Conservation (phyloP, 2,888 invertebrate species). For the Tuberolachnus salignus region DNA sequence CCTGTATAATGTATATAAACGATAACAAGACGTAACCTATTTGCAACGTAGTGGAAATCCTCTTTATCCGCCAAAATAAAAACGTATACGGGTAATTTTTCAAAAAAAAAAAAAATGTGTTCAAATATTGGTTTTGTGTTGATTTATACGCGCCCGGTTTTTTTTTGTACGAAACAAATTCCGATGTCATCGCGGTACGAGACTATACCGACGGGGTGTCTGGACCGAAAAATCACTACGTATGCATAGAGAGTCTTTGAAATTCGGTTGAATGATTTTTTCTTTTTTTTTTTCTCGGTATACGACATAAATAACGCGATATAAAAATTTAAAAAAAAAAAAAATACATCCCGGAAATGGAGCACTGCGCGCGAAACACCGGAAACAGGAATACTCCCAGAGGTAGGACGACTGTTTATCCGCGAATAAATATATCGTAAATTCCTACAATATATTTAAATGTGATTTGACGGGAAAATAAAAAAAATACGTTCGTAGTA, state of each 20-base stretch:
- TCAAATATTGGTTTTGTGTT: not conserved
- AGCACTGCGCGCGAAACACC: not conserved
- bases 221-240: conserved; percentile 34
- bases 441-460: not conserved
- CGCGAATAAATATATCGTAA: conserved; percentile 1
- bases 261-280: not conserved
- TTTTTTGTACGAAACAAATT: conserved; percentile 7
- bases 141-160: not conserved
- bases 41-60: no score
- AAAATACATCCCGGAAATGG: no score
- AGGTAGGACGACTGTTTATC: not conserved
- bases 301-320: not conserved
- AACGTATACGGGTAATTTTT: no score
- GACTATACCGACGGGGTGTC: not conserved
- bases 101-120: no score
- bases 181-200: not conserved
- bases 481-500: not conserved
- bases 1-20: no score
- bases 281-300: no score
- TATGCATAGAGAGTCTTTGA: not conserved
- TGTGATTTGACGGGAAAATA: not conserved
- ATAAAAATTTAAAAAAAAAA: no score
- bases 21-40: no score
- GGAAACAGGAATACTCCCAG: not conserved
- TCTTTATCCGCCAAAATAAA: no score